Evolutionary conservation across 2,113 vertebrate genomes (phyloP), one percentile per base, ranked within the genome.

Genomic region (Cebidichthys violaceus): DNA sequence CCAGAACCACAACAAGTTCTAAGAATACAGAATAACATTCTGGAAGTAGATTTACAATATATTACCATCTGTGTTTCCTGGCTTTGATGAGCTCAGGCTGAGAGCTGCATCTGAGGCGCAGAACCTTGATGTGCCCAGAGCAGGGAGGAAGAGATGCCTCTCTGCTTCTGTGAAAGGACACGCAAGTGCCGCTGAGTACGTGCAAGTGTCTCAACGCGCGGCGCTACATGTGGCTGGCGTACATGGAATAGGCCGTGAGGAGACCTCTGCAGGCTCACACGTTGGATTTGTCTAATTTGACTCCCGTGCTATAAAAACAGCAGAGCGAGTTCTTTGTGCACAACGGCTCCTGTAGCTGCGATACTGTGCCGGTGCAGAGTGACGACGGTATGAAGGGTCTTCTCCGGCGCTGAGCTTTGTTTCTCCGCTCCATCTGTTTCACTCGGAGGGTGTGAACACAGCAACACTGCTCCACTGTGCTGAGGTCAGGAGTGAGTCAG

Each of bases 401-500:
- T 52, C 29, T 68, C 31, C 17, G 22, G 24, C n/a, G 60, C 20
- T 86, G 74, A 10, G 50, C 65, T 80, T 83, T 29, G 79, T 83
- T 72, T 76, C 55, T 75, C 59, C 43, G 73, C 80, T 82, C 79
- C 86, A 79, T 90, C 82, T 92, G 84, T 82, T 90, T 82, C 55
- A 74, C 79, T 81, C 5, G 6, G 81, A 70, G 65, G 85, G 84
- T 89, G 88, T 84, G 76, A 90, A 90, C 83, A 74, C 79, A 77
- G 69, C 39, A 78, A 72, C 68, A 45, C 24, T 10, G 77, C 77
- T 54, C 22, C 79, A 6, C 78, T 59, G 86, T 83, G 82, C 82
- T 64, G 74, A 43, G 86, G 88, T 88, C 89, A 68, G 66, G 50
- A 88, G 79, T 86, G 85, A 90, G 77, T 89, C 91, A 77, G 43